Evolutionary conservation across 2,888 invertebrate species (phyloP), one percentile per base, ranked within the genome.

Genomic region (Cheilosia grossa): DNA sequence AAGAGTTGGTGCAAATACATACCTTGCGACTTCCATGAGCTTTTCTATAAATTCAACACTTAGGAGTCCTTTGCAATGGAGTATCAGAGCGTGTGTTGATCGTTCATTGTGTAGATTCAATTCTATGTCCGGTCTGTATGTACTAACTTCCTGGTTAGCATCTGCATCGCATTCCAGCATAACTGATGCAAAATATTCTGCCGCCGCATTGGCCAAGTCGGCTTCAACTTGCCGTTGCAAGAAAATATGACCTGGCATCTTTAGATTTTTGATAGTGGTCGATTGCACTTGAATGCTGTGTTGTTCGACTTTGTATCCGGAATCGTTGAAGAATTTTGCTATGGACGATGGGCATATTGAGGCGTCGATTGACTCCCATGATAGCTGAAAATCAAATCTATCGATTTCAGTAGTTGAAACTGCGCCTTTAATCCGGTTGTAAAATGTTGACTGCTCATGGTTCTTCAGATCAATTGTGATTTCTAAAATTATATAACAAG

Each of bases 161-260:
- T 88, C 88, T 89, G 92, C 87, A 87, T 93, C 91, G 49, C 92
- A 93, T 51, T 90, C 91, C 33, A 93, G 88, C 59, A 93, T 91
- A 78, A 93, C 89, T 89, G 93, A 91, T 61, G 94, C 94, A 69
- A 94, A 90, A 94, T 94, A 94, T 89, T 94, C 94, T 4, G 93
- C 90, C 75, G 94, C 91, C 70, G 92, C 90, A 17, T 90, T 82
- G 2, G 88, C 72, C 40, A 83, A 61, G 27, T 88, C 87, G 19
- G 90, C 88, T 24, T 89, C 88, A 30, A 88, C 17, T 51, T 88
- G 78, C 30, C 90, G 59, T 59, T 89, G 75, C 58, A 88, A 82
- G 30, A 89, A 66, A 4, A 87, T 53, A 0, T 89, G 74, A 33
- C 81, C 74, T 15, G 94, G 94, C 56, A 93, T 90, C 66, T 89